These are phyloP conservation scores for Litoditis marina DNA, from an alignment of 2,888 invertebrate species.

Conservation along the genomic window DNA sequence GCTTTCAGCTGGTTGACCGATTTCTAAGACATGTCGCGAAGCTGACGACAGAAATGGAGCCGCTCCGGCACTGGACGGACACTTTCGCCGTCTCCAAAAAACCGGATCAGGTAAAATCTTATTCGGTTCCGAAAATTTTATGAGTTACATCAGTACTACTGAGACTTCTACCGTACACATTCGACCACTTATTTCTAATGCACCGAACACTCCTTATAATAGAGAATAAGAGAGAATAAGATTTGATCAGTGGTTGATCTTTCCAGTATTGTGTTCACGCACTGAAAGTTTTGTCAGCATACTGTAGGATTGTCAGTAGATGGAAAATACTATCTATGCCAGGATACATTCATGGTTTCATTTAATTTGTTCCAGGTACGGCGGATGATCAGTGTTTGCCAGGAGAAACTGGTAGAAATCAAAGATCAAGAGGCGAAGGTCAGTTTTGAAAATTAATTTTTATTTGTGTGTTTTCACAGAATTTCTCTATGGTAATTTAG, in stretches of 20 bases:
- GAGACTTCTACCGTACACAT: too few relatives aligned
- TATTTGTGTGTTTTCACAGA: too few relatives aligned
- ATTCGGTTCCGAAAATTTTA: not conserved
- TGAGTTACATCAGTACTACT: not conserved
- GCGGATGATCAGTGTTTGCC: conserved; percentile 51
- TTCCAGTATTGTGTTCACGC: not conserved
- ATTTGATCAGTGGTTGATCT: too few relatives aligned
- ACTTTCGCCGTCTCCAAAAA: conserved; percentile 27
- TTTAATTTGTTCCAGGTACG: conserved; percentile 21
- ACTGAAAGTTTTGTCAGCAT: conserved; percentile 1
- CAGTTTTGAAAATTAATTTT: not conserved
- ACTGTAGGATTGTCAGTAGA: not conserved
- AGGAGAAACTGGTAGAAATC: conserved; percentile 53
- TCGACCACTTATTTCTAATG: too few relatives aligned
- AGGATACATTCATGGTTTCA: not conserved
- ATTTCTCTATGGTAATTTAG: too few relatives aligned
- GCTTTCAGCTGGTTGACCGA: conserved; percentile 39
- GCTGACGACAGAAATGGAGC: conserved; percentile 45
- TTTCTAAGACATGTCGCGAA: conserved; percentile 49
- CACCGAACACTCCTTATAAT: too few relatives aligned
- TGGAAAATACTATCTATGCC: not conserved
- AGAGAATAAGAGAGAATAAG: too few relatives aligned
- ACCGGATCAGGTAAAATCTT: conserved; percentile 6
- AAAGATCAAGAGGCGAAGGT: conserved; percentile 50
- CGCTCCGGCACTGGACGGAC: conserved; percentile 48